Evolutionary conservation across 2,113 vertebrate species (phyloP), one percentile per base, ranked within the genome.

Genomic region (Ophiodon elongatus): DNA sequence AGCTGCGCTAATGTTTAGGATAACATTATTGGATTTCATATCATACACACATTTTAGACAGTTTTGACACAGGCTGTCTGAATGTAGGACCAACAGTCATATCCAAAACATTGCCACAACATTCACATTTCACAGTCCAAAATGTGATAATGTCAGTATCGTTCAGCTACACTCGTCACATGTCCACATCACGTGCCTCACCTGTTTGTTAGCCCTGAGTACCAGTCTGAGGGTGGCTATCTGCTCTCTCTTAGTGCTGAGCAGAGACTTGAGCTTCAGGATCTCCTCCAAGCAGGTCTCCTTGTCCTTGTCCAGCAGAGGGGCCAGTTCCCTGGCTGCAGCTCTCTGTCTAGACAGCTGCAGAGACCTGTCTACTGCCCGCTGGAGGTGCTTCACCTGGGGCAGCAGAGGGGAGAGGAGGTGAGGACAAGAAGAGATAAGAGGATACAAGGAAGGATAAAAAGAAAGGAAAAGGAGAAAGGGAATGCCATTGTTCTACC

Each of bases 171-270:
- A 57, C 54, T 64, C n/a, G 29, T 14, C 14, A 31, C 19, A 73
- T 17, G 19, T 31, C 17, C n/a, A 57, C 25, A 1, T 29, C 25
- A 23, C 27, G 25, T 67, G n/a, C n/a, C 84, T 70, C 91, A 99
- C 98, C 97, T 99, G 98, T 80, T 99, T 99, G 95, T 99, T 99
- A 74, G 98, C 98, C 93, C 99, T 99, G 66, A 99, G 92, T 79
- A 99, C 97, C 0, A 98, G 96, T 76, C 98, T 92, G 68, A 99
- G 88, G 0, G 98, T 99, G 6, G 98, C 98, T 0, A 99, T 98
- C 96, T 99, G 98, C 92, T 99, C 98, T 78, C 97, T 91, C 89
- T 99, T 99, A 4, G 98, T 99, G 91, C 98, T 99, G 85, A 99
- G 95, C 82, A 99, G 94, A 0, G 98, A 98, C 85, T 99, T 99